Percentiles rank a stretch among this genome's conserved stretches.
Conservation (phyloP, 2,797 vertebrate genomes). For the Hoplostethus atlanticus region DNA sequence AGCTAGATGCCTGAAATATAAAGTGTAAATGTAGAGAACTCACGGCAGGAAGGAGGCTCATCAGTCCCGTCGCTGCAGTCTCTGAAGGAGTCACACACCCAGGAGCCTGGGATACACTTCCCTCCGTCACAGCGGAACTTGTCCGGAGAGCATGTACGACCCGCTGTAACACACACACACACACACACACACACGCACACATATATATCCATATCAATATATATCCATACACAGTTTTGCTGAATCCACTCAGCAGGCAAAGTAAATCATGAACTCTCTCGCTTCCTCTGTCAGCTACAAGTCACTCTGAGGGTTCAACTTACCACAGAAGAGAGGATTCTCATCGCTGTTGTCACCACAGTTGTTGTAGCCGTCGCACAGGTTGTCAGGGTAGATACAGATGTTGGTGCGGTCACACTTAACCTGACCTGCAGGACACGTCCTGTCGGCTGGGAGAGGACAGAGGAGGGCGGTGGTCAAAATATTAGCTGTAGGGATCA, state of each 20-base stretch:
- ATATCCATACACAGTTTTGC: not conserved
- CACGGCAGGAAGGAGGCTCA: constrained; percentile 80
- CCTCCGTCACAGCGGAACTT: constrained; percentile 76
- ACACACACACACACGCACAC: not conserved
- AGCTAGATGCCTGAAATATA: not conserved
- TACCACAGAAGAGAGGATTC: constrained; percentile 84
- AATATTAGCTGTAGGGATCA: not conserved
- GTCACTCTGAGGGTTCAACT: constrained; percentile 17
- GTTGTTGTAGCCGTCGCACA: constrained; percentile 89
- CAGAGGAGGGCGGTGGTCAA: constrained; percentile 1
- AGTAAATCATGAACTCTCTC: not conserved
- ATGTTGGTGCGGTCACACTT: constrained; percentile 93
- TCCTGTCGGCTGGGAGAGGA: constrained; percentile 86
- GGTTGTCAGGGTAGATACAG: constrained; percentile 88
- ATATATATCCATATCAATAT: constrained; percentile 10
- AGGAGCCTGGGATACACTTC: constrained; percentile 76
- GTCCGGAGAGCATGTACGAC: constrained; percentile 72
- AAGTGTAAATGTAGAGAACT: constrained; percentile 23
- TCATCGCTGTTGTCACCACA: constrained; percentile 86
- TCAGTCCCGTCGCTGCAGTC: constrained; percentile 82
- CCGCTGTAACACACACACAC: constrained; percentile 54
- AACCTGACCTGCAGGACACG: constrained; percentile 85
- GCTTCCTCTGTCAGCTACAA: not conserved
- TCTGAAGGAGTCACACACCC: constrained; percentile 76
- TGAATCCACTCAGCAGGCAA: not conserved